Conservation (phyloP, 2,888 invertebrate genomes). For the Hoplodrina blanda region DNA sequence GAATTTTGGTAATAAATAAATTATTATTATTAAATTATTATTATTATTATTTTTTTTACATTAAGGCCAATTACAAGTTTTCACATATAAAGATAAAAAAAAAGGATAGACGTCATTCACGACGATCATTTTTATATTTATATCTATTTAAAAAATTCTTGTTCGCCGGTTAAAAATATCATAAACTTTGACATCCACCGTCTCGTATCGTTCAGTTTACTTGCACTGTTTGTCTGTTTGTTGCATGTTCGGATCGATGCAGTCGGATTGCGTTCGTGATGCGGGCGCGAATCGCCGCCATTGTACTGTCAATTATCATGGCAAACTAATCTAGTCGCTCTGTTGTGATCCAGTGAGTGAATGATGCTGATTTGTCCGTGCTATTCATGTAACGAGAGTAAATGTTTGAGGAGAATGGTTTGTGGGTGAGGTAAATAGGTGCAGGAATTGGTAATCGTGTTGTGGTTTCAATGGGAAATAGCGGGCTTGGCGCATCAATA, state of each 20-base stretch:
- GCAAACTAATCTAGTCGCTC: constrained; percentile 68
- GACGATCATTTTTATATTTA: too few relatives aligned
- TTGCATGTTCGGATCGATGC: constrained; percentile 60
- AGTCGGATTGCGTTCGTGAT: constrained; percentile 67
- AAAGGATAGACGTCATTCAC: too few relatives aligned
- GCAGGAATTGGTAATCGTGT: neutral
- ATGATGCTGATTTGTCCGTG: constrained; percentile 42
- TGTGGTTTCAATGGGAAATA: constrained; percentile 6
- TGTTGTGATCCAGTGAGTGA: constrained; percentile 38
- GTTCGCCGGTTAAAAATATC: neutral
- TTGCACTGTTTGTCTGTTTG: constrained; percentile 62
- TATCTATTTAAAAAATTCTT: too few relatives aligned
- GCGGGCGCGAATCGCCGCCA: constrained; percentile 61
- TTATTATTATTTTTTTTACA: too few relatives aligned
- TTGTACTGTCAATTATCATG: constrained; percentile 67
- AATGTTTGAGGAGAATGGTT: constrained; percentile 26
- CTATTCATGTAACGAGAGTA: constrained; percentile 15
- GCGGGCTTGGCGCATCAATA: neutral
- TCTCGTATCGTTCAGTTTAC: constrained; percentile 47
- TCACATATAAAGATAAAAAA: too few relatives aligned
- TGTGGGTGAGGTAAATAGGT: constrained; percentile 9
- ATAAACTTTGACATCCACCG: constrained; percentile 48
- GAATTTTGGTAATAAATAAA: too few relatives aligned
- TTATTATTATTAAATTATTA: too few relatives aligned
- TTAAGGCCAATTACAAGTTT: too few relatives aligned